These are phyloP conservation scores for Trichonephila inaurata DNA, from an alignment of 1,140 invertebrate species.

Conservation along the genomic window DNA sequence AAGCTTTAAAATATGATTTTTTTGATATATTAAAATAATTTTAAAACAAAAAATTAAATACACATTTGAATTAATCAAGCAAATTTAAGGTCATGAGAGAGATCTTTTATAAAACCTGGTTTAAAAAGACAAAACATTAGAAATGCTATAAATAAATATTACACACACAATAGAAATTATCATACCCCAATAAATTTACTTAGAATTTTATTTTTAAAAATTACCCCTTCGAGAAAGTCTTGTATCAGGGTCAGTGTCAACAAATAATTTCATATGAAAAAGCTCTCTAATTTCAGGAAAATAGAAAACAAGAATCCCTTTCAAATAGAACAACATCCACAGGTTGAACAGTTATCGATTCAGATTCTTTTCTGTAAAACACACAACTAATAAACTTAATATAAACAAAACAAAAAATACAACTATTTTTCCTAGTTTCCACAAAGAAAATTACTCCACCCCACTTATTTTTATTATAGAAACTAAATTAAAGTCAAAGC, in stretches of 20 bases:
- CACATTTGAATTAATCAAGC: too few relatives aligned
- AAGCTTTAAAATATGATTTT: too few relatives aligned
- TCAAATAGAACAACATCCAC: constrained; percentile 99
- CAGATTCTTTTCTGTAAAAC: constrained; percentile 84
- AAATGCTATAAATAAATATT: constrained; percentile 77
- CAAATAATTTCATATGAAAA: constrained; percentile 99
- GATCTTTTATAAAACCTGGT: too few relatives aligned
- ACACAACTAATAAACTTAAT: constrained; percentile 77
- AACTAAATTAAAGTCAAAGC: too few relatives aligned
- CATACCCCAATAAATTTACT: neutral
- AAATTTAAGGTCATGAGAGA: too few relatives aligned
- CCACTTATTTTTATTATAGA: too few relatives aligned
- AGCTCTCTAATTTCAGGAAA: constrained; percentile 95
- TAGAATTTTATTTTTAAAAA: neutral
- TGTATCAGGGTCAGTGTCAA: constrained; percentile 99
- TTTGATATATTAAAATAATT: neutral
- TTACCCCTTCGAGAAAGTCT: constrained; percentile 95
- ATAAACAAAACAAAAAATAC: too few relatives aligned
- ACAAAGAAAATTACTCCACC: too few relatives aligned
- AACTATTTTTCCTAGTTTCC: too few relatives aligned
- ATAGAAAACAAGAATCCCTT: constrained; percentile 98
- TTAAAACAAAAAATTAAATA: constrained; percentile 64
- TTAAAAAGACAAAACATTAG: too few relatives aligned
- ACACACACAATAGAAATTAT: neutral
- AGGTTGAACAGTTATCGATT: constrained; percentile 92